These are phyloP conservation scores for Achroia grisella DNA, from an alignment of 1,140 invertebrate species.

Conservation along the genomic window DNA sequence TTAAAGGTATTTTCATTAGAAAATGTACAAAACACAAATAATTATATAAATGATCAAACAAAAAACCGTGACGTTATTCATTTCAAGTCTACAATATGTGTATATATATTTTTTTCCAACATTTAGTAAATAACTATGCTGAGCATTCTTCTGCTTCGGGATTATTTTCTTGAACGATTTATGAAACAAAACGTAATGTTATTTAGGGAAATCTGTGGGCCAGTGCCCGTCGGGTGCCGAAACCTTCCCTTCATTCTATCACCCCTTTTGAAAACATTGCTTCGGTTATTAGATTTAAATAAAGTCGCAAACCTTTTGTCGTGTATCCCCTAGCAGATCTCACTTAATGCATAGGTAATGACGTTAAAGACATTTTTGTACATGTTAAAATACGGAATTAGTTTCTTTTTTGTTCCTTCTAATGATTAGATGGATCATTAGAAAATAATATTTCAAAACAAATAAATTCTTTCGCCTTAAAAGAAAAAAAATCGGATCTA, in stretches of 20 bases:
- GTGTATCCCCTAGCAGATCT: conserved; percentile 7
- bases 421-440: no score
- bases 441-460: no score
- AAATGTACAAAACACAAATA: no score
- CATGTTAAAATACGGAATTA: conserved; percentile 1
- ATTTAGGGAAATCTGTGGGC: conserved; percentile 37
- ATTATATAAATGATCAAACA: no score
- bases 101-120: no score
- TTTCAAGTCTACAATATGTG: no score
- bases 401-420: background rate
- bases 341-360: conserved; percentile 13
- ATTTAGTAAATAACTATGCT: conserved; percentile 3
- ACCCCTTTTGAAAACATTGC: conserved; percentile 26
- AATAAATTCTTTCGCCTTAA: no score
- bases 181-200: conserved; percentile 43
- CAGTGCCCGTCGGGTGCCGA: conserved; percentile 3
- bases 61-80: no score
- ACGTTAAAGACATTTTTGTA: conserved; percentile 11
- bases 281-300: conserved; percentile 28
- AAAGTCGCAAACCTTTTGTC: conserved; percentile 20
- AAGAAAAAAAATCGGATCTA: no score
- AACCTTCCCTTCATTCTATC: conserved; percentile 7
- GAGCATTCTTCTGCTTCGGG: conserved; percentile 6
- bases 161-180: conserved; percentile 33
- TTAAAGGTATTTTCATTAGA: no score